A percentile compares a stretch with the other conserved stretches of the same genome.
Evolutionary conservation across 1,140 invertebrate species (phyloP).

Genomic region (Zophobas atratus): DNA sequence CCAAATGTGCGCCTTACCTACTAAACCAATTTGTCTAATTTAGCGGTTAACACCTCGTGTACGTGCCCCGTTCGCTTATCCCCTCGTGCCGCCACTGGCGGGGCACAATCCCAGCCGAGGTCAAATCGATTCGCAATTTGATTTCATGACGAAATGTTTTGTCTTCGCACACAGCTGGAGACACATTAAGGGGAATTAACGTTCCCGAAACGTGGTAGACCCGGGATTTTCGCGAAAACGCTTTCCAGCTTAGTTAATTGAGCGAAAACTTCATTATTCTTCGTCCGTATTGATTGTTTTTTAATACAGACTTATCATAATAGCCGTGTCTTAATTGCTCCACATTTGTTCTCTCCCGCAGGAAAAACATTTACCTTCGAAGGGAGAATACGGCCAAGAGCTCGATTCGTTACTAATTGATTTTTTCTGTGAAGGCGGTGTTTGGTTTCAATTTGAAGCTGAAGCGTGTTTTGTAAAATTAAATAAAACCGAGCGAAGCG

Average conservation of each 20-base stretch:
- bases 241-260: constrained; percentile 27
- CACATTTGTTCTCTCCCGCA: not conserved
- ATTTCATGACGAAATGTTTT: constrained; percentile 40
- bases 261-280: constrained; percentile 31
- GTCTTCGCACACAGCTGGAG: constrained; percentile 24
- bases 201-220: constrained; percentile 26
- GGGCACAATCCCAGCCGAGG: constrained; percentile 25
- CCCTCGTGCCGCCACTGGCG: not conserved
- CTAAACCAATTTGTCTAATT: no score
- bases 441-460: constrained; percentile 2
- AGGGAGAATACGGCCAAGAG: not conserved
- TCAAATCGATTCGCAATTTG: constrained; percentile 22
- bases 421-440: not conserved
- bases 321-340: constrained; percentile 5
- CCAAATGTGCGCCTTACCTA: no score
- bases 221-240: constrained; percentile 21
- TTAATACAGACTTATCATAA: not conserved
- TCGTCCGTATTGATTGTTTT: constrained; percentile 10
- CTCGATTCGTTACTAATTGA: not conserved
- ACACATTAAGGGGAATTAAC: constrained; percentile 30
- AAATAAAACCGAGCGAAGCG: not conserved
- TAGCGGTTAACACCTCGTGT: no score
- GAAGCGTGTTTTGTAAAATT: not conserved
- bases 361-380: not conserved
- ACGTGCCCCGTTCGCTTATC: no score